Evolutionary conservation across 2,888 invertebrate genomes (phyloP).

Genomic region (Odiellus spinosus): DNA sequence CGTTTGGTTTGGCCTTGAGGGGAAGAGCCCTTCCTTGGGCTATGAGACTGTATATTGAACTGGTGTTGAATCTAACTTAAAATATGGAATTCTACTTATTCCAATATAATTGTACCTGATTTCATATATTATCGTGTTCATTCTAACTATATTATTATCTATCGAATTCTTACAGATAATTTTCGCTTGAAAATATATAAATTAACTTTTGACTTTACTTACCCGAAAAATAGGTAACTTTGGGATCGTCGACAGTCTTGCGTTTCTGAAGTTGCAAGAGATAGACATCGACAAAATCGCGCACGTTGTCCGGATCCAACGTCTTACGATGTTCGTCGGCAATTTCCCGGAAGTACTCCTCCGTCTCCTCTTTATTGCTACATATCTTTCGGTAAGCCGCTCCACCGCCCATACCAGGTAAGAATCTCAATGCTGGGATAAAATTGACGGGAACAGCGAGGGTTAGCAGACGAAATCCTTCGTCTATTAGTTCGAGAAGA

Average conservation of each 20-base stretch:
- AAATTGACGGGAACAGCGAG: slow-evolving; percentile 67
- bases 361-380: slow-evolving; percentile 67
- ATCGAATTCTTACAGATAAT: too few species aligned
- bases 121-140: too few species aligned
- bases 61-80: too few species aligned
- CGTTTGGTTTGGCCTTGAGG: too few species aligned
- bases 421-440: slow-evolving; percentile 54
- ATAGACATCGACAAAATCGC: slow-evolving; percentile 74
- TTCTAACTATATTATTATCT: too few species aligned
- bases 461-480: slow-evolving; percentile 75
- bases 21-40: too few species aligned
- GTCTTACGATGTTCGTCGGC: slow-evolving; percentile 63
- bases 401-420: slow-evolving; percentile 36
- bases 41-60: too few species aligned
- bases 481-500: slow-evolving; percentile 71
- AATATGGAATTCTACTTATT: too few species aligned
- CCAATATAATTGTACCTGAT: too few species aligned
- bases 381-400: slow-evolving; percentile 40
- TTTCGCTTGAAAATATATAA: too few species aligned
- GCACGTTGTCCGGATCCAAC: slow-evolving; percentile 53
- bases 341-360: slow-evolving; percentile 61
- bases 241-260: slow-evolving; percentile 42
- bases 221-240: slow-evolving; percentile 42
- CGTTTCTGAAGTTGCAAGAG: slow-evolving; percentile 54
- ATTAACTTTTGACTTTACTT: too few species aligned